A percentile compares a stretch with the other conserved stretches of the same genome.
Evolutionary conservation across 1,140 invertebrate species (phyloP).

Genomic region (Formica exsecta): DNA sequence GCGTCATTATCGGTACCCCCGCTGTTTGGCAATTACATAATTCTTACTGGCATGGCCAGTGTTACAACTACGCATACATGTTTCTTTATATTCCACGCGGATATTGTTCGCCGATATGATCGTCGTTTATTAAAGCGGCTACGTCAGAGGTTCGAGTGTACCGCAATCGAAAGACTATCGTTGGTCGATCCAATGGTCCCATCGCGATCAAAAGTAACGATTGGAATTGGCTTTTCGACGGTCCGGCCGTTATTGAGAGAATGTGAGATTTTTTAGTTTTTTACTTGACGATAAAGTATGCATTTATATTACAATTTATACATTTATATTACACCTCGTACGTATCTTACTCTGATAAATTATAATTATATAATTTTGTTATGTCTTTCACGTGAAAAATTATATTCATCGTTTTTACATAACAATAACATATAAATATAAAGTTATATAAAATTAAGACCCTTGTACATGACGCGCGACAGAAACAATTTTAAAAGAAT

Average conservation of each 20-base stretch:
- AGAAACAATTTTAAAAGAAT: neutral
- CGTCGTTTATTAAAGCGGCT: constrained; percentile 65
- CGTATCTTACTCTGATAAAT: neutral
- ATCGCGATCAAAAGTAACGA: constrained; percentile 51
- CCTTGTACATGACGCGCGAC: neutral
- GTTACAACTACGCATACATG: constrained; percentile 42
- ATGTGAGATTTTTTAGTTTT: constrained; percentile 4
- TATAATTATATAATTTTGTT: neutral
- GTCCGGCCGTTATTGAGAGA: constrained; percentile 7
- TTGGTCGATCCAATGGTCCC: constrained; percentile 16
- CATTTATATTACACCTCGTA: neutral
- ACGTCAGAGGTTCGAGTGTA: neutral
- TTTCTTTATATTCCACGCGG: constrained; percentile 62
- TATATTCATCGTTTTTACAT: neutral
- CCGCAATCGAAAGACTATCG: constrained; percentile 49
- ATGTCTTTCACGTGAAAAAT: neutral
- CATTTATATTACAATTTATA: neutral
- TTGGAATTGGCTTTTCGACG: constrained; percentile 29
- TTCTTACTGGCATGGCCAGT: constrained; percentile 75
- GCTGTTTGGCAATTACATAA: constrained; percentile 79
- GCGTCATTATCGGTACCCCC: constrained; percentile 80
- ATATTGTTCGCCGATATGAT: constrained; percentile 56
- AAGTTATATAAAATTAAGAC: constrained; percentile 11
- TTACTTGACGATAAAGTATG: neutral
- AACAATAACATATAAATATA: neutral